A percentile compares a stretch with the other conserved stretches of the same genome.
Evolutionary conservation across 2,113 vertebrate species (phyloP).

Genomic region (Mormyrus lacerda): DNA sequence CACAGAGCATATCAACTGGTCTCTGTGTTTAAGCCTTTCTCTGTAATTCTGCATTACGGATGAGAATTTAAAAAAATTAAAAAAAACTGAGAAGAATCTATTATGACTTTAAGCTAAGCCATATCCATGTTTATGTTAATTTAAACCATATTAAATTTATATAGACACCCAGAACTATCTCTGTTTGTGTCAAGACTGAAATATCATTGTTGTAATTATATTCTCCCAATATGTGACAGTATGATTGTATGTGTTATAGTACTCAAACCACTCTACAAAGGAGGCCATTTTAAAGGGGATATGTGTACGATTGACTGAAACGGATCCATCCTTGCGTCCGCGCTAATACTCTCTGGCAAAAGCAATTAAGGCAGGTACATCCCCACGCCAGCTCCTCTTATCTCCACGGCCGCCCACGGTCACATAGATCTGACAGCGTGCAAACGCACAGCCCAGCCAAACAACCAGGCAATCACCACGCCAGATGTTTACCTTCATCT

Average conservation of each 20-base stretch:
- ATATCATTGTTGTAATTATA: conserved; percentile 9
- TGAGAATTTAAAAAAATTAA: background rate
- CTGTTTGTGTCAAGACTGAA: conserved; percentile 5
- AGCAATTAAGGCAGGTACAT: background rate
- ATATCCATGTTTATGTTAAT: background rate
- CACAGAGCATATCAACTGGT: background rate
- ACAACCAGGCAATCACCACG: background rate
- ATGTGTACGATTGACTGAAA: background rate
- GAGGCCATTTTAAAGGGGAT: background rate
- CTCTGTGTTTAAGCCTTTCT: background rate
- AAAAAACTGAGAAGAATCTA: background rate
- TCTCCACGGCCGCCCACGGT: background rate
- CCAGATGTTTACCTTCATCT: conserved; percentile 11
- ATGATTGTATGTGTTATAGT: conserved; percentile 5
- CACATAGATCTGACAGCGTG: background rate
- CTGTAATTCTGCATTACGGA: background rate
- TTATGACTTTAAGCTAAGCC: background rate
- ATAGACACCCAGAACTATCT: conserved; percentile 10
- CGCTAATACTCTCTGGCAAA: background rate
- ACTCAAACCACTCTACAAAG: background rate
- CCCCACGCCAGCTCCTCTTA: background rate
- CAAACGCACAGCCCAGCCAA: background rate
- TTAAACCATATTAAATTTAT: conserved; percentile 7
- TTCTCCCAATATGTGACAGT: conserved; percentile 6
- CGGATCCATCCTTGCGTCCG: background rate